phyloP scores from a whole-genome alignment of 2,797 vertebrate genomes.

The Esox lucius region DNA sequence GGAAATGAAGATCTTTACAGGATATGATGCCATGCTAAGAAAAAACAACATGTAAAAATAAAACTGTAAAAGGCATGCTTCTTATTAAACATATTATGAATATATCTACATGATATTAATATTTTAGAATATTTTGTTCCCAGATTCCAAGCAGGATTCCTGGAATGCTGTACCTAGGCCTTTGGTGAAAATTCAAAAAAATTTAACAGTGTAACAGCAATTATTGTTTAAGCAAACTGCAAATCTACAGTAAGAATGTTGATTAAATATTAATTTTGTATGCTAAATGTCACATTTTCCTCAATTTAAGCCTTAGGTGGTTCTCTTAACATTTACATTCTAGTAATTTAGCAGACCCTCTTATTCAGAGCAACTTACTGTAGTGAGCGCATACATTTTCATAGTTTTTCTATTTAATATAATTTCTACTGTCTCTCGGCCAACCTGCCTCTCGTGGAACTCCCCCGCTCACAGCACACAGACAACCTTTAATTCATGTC shows the following conservation, averaged over 20 bases:
- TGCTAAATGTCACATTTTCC: constrained; percentile 22
- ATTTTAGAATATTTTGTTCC: neutral
- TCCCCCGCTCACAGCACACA: constrained; percentile 11
- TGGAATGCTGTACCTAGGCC: neutral
- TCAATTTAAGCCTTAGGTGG: constrained; percentile 27
- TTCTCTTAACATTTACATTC: constrained; percentile 10
- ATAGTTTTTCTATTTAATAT: no score
- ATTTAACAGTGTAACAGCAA: neutral
- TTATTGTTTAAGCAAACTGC: neutral
- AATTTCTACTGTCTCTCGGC: no score
- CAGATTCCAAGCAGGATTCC: neutral
- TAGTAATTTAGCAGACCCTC: no score
- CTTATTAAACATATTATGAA: neutral
- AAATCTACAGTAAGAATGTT: constrained; percentile 11
- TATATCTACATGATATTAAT: neutral
- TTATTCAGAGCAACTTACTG: no score
- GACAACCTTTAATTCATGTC: constrained; percentile 28
- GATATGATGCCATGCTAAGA: neutral
- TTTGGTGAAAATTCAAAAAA: neutral
- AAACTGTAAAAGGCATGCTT: neutral
- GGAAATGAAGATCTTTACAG: neutral
- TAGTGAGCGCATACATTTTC: no score
- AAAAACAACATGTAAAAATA: neutral
- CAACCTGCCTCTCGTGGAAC: constrained; percentile 15
- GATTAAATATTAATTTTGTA: constrained; percentile 16